Evolutionary conservation across 2,113 vertebrate genomes (phyloP).

Genomic region (Ailurus styani): DNA sequence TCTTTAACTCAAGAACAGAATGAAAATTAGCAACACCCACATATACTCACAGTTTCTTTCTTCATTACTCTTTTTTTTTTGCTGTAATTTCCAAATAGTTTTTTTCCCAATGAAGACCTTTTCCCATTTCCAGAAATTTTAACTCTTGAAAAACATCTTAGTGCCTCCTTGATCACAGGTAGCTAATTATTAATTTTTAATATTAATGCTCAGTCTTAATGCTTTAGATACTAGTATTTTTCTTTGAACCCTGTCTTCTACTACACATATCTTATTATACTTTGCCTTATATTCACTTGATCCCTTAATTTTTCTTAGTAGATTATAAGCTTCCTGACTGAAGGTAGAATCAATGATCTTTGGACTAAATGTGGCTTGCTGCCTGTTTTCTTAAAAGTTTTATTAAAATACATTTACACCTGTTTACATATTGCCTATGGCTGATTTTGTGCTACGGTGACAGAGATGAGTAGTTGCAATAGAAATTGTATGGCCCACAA

Average conservation of each 20-base stretch:
- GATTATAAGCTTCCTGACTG: neutral
- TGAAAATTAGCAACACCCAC: conserved; percentile 26
- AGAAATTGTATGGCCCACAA: neutral
- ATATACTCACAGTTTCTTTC: neutral
- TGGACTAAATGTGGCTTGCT: neutral
- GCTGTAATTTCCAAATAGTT: neutral
- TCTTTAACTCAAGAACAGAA: conserved; percentile 16
- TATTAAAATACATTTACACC: neutral
- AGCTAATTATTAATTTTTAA: conserved; percentile 11
- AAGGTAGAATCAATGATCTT: neutral
- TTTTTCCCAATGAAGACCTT: neutral
- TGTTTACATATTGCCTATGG: neutral
- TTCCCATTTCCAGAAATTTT: conserved; percentile 15
- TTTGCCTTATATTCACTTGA: neutral
- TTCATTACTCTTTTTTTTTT: neutral
- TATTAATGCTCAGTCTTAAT: neutral
- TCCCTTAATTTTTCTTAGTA: neutral
- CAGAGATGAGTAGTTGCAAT: neutral
- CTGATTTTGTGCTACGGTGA: neutral
- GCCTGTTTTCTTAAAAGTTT: neutral
- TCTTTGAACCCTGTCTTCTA: neutral
- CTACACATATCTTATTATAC: neutral
- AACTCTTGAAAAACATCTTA: conserved; percentile 21
- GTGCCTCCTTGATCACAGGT: neutral
- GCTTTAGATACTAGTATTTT: neutral